Base-by-base conservation (phyloP, 2,888 invertebrate genomes). In the Euproctis similis region DNA sequence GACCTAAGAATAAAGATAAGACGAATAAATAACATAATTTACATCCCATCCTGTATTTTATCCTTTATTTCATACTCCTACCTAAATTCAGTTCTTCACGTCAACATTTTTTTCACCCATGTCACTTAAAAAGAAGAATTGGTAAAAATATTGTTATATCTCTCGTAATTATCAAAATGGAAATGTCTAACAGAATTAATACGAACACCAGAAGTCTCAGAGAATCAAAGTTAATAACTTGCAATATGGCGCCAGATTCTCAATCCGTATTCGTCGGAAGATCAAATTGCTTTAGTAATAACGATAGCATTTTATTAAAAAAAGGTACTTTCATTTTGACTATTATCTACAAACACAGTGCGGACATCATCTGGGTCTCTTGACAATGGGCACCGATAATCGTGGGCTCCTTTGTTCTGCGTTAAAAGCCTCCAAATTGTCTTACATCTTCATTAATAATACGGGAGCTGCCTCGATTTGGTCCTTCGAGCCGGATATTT, bases 391-490 rank as follows among this genome's bases (percentile, higher is more conserved):
- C 30, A 27, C 37, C 38, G 21, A 47, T 44, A 46, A 46, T 44
- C 42, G 41, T 41, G 48, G 53, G 59, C 62, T 64, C 59, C 61
- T 58, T 74, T 73, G 73, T 75, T 68, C 63, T 37, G 42, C 40
- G 40, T 53, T 55, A 60, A 67, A 63, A 66, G 63, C 67, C 61
- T 66, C 46, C 49, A 52, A 57, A 66, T 61, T 71, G 71, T 73
- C 61, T 43, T 65, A 72, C 74, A 72, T 70, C 71, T 70, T 71
- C 72, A 71, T 74, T 76, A 73, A 74, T 72, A 70, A 67, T 67
- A 64, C 21, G 25, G 30, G 14, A 57, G 59, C 43, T 46, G 33
- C 36, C 45, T 34, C 10, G 34, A 31, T 37, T 36, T 42, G 39
- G 40, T 34, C 26, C 31, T 21, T n/a, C 26, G 27, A 26, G 8